Evolutionary conservation across 2,888 invertebrate genomes (phyloP).

Genomic region (Theodoxus fluviatilis): DNA sequence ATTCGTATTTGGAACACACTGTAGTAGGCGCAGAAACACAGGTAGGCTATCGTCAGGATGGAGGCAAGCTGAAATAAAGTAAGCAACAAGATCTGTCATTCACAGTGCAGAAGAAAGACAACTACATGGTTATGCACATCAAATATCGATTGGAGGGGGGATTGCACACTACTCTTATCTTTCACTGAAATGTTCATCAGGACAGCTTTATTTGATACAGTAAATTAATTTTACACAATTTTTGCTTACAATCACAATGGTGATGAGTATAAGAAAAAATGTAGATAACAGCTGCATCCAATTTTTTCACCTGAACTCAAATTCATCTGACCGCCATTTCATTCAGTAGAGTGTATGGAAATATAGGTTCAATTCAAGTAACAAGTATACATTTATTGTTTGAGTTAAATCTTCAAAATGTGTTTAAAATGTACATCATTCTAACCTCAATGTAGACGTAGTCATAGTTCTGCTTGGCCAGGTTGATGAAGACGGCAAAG

Average conservation of each 20-base stretch:
- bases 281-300: no score
- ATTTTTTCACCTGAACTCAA: no score
- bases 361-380: no score
- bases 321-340: no score
- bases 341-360: no score
- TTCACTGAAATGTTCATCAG: background rate
- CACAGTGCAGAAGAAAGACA: background rate
- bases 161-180: no score
- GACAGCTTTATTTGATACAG: background rate
- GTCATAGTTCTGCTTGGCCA: slow-evolving; percentile 82
- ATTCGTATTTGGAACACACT: slow-evolving; percentile 95
- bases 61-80: slow-evolving; percentile 78
- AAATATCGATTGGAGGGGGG: no score
- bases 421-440: slow-evolving; percentile 7
- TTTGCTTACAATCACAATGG: no score
- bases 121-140: background rate
- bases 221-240: background rate
- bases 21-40: slow-evolving; percentile 97
- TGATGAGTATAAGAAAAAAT: no score
- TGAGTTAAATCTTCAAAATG: background rate
- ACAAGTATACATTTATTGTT: no score
- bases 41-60: slow-evolving; percentile 87
- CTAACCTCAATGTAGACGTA: slow-evolving; percentile 92
- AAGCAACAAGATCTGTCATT: background rate
- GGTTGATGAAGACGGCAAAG: slow-evolving; percentile 91